Conservation (phyloP, 2,113 vertebrate genomes). For the Acanthochromis polyacanthus region DNA sequence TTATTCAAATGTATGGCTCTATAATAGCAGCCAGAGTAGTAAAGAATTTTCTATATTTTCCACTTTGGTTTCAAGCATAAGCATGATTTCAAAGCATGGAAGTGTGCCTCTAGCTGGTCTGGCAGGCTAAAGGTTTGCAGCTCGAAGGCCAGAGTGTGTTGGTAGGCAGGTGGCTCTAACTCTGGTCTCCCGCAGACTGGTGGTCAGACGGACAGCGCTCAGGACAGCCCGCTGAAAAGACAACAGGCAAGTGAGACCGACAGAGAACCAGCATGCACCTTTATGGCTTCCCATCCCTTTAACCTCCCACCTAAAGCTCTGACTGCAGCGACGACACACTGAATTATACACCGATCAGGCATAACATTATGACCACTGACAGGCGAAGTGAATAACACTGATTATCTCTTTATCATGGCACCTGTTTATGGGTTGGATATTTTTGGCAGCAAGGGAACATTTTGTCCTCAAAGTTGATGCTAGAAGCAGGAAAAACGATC, state of each 20-base stretch:
- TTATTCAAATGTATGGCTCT: too few species aligned
- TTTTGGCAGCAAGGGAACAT: too few species aligned
- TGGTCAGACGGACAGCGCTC: conserved; percentile 82
- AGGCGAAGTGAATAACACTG: too few species aligned
- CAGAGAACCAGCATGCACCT: conserved; percentile 79
- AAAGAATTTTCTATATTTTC: not conserved
- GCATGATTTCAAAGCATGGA: conserved; percentile 1
- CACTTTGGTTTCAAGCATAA: conserved; percentile 9
- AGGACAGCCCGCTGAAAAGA: conserved; percentile 85
- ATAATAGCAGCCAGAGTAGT: not conserved
- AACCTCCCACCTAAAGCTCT: conserved; percentile 36
- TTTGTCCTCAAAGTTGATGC: too few species aligned
- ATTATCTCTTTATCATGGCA: too few species aligned
- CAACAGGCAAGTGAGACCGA: conserved; percentile 85
- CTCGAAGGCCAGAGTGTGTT: conserved; percentile 47
- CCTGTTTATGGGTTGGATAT: too few species aligned
- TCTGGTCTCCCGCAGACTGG: conserved; percentile 84
- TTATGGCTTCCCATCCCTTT: conserved; percentile 43
- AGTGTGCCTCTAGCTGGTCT: not conserved
- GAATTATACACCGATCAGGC: too few species aligned
- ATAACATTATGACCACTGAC: too few species aligned
- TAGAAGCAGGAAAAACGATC: too few species aligned
- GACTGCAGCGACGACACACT: conserved; percentile 1
- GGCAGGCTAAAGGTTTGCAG: not conserved
- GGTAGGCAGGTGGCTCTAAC: conserved; percentile 79